Base-by-base conservation (phyloP, 2,113 vertebrate species). In the Callorhinus ursinus region DNA sequence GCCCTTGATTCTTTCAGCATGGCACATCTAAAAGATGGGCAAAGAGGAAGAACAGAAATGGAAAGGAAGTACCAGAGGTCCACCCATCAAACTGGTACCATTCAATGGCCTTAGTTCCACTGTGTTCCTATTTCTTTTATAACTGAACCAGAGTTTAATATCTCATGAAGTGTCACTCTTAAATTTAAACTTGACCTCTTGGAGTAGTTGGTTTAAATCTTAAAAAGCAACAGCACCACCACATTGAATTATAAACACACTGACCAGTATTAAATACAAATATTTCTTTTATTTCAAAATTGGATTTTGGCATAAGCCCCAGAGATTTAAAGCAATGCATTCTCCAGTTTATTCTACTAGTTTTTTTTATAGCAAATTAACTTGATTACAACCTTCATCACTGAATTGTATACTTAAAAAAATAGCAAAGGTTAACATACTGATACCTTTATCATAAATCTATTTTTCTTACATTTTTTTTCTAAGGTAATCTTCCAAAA, bases 301-400 rank as follows among this genome's bases (percentile, higher is more conserved):
- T 22, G 7, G 8, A 85, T 49, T 22, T 57, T 1, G 4, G 24
- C 1, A 24, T 59, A 83, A 28, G 24, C 67, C 1, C 24, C 51
- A 80, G 39, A 49, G 18, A 24, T 67, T 59, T 67, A 22, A 16
- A 74, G 33, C 5, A 93, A 89, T 24, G 33, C 11, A 49, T 81
- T 88, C 87, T 24, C 42, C 42, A 65, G 8, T 67, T 90, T 55
- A 80, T 57, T 92, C 4, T 36, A 2, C 3, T n/a, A 55, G 13
- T 87, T 28, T 81, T 89, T 31, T 96, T 84, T 67, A 39, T 36
- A 74, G 15, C 33, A 88, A 96, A 74, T 69, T 84, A 87, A 80
- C 7, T 65, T 82, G 28, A 26, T 28, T 7, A 76, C 0, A 26
- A 28, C 0, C 5, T 49, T 93, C 18, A 84, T 28, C 10, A 49